Conservation (phyloP, 2,888 invertebrate genomes). For the Xiphydria camelus region DNA sequence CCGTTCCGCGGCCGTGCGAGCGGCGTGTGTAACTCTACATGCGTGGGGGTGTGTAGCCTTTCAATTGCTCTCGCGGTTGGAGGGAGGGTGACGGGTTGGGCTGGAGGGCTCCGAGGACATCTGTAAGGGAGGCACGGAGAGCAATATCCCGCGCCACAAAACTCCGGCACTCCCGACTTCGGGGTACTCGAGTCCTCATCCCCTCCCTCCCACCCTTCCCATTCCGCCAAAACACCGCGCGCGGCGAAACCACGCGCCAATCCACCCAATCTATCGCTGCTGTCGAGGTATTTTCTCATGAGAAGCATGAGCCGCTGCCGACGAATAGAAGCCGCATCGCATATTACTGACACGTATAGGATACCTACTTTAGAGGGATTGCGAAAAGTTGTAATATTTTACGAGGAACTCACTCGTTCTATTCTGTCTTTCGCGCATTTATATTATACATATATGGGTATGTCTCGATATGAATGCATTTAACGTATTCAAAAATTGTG, state of each 20-base stretch:
- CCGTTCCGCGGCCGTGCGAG: too few relatives aligned
- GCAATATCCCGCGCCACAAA: conserved; percentile 33
- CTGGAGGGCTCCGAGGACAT: conserved; percentile 18
- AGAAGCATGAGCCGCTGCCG: conserved; percentile 17
- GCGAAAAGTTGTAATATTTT: too few relatives aligned
- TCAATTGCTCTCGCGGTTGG: conserved; percentile 14
- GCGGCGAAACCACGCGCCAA: too few relatives aligned
- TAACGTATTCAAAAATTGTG: too few relatives aligned
- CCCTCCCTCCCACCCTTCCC: conserved; percentile 1
- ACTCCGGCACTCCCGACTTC: conserved; percentile 21
- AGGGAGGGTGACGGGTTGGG: background rate
- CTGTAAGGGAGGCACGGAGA: conserved; percentile 27
- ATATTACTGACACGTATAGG: background rate
- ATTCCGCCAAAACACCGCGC: conserved; percentile 4
- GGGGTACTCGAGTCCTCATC: too few relatives aligned
- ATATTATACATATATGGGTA: too few relatives aligned
- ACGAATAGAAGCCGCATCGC: conserved; percentile 6
- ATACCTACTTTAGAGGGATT: too few relatives aligned
- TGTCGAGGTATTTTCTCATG: conserved; percentile 30
- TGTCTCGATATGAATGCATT: too few relatives aligned
- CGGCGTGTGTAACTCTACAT: background rate
- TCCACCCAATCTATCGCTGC: too few relatives aligned
- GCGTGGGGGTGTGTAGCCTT: conserved; percentile 9
- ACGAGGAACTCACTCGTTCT: too few relatives aligned
- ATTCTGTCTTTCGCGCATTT: too few relatives aligned